Conservation (phyloP, 2,113 vertebrate genomes). For the Sterna hirundo region DNA sequence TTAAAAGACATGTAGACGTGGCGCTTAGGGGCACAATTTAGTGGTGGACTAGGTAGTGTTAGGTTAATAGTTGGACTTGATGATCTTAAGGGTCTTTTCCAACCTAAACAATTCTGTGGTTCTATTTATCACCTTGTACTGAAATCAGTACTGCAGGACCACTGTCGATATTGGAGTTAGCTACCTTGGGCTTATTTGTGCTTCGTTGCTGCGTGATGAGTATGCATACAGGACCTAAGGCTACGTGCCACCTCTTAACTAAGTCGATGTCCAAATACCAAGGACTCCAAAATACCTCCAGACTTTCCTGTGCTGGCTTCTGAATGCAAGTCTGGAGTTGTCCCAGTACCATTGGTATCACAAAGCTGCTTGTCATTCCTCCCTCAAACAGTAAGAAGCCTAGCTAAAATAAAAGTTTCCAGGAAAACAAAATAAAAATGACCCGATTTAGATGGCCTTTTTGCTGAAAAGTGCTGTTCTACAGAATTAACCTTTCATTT, state of each 20-base stretch:
- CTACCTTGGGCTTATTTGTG: not conserved
- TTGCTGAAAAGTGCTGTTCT: not conserved
- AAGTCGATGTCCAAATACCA: not conserved
- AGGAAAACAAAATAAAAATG: not conserved
- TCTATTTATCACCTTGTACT: not conserved
- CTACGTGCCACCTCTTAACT: not conserved
- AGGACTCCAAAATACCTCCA: not conserved
- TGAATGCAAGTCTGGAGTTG: not conserved
- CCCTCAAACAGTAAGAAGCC: not conserved
- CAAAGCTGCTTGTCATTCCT: not conserved
- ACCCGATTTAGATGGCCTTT: not conserved
- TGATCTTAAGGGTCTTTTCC: not conserved
- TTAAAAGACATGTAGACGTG: not conserved
- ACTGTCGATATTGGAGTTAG: not conserved
- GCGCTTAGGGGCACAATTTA: not conserved
- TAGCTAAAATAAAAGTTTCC: not conserved
- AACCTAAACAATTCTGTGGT: not conserved
- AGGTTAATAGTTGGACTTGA: not conserved
- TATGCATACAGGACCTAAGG: not conserved
- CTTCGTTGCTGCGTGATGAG: not conserved
- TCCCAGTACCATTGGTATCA: not conserved
- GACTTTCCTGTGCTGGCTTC: not conserved
- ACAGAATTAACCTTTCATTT: constrained; percentile 2
- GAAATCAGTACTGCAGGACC: not conserved
- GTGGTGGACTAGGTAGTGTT: not conserved